These are phyloP conservation scores for Tangara arthus DNA, from an alignment of 2,797 vertebrate genomes.

Conservation along the genomic window DNA sequence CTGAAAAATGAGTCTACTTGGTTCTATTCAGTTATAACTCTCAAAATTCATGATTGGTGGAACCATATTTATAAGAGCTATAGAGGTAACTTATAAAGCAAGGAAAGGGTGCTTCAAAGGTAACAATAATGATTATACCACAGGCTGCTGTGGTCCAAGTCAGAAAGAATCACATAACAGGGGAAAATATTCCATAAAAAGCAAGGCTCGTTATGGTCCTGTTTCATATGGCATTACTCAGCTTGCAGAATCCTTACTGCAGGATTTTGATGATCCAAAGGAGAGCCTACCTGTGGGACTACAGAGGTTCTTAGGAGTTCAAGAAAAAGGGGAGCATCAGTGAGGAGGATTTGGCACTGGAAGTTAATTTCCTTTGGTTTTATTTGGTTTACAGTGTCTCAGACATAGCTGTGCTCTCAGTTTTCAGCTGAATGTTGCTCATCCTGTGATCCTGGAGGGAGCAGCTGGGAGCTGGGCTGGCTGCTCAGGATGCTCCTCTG, in stretches of 20 bases:
- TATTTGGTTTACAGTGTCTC: not conserved
- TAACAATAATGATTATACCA: not conserved
- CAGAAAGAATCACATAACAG: not conserved
- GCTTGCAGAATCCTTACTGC: not conserved
- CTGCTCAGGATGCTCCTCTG: not conserved
- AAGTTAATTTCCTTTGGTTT: not conserved
- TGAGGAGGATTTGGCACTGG: not conserved
- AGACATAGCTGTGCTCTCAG: not conserved
- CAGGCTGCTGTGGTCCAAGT: not conserved
- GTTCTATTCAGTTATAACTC: not conserved
- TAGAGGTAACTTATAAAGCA: not conserved
- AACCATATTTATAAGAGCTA: not conserved
- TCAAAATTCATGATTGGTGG: not conserved
- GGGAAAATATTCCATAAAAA: not conserved
- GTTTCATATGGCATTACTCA: not conserved
- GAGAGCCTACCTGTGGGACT: not conserved
- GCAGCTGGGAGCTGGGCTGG: not conserved
- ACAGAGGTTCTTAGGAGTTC: not conserved
- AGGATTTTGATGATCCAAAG: not conserved
- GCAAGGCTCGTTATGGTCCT: not conserved
- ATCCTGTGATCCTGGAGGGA: not conserved
- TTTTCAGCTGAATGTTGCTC: not conserved
- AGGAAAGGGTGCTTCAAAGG: not conserved
- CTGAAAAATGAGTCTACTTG: not conserved
- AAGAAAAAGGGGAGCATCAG: not conserved